A percentile compares a stretch with the other conserved stretches of the same genome.
Conservation (phyloP, 2,797 vertebrate species). For the Hoplostethus atlanticus region DNA sequence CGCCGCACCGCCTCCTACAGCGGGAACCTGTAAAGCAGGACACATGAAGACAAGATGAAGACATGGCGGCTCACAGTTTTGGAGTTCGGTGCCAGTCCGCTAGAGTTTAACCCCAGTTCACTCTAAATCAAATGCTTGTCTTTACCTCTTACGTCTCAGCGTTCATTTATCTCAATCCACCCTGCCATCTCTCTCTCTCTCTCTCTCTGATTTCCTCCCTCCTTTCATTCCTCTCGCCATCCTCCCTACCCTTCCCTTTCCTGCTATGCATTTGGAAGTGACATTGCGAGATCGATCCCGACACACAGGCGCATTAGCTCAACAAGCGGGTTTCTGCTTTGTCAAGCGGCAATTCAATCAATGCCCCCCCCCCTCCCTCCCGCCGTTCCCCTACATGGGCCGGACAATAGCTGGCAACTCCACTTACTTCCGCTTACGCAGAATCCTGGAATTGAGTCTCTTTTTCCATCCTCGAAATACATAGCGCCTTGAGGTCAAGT, state of each 20-base stretch:
- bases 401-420: conserved; percentile 72
- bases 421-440: conserved; percentile 73
- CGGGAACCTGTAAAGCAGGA: neutral
- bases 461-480: neutral
- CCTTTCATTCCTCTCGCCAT: conserved; percentile 12
- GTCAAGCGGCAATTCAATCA: conserved; percentile 85
- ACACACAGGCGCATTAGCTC: conserved; percentile 83
- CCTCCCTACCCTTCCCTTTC: conserved; percentile 12
- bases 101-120: neutral
- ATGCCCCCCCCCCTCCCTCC: conserved; percentile 70
- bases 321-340: conserved; percentile 87
- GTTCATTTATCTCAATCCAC: neutral
- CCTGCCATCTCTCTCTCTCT: neutral
- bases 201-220: conserved; percentile 8
- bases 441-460: conserved; percentile 44
- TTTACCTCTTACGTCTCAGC: neutral
- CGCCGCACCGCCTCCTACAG: conserved; percentile 10
- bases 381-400: conserved; percentile 66
- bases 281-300: conserved; percentile 82
- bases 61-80: neutral
- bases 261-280: conserved; percentile 71
- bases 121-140: neutral
- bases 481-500: conserved; percentile 2
- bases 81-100: too few species aligned
- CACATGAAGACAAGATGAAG: neutral